These are phyloP conservation scores for Gallinago nigripennis DNA, from an alignment of 2,797 vertebrate species.

Conservation along the genomic window DNA sequence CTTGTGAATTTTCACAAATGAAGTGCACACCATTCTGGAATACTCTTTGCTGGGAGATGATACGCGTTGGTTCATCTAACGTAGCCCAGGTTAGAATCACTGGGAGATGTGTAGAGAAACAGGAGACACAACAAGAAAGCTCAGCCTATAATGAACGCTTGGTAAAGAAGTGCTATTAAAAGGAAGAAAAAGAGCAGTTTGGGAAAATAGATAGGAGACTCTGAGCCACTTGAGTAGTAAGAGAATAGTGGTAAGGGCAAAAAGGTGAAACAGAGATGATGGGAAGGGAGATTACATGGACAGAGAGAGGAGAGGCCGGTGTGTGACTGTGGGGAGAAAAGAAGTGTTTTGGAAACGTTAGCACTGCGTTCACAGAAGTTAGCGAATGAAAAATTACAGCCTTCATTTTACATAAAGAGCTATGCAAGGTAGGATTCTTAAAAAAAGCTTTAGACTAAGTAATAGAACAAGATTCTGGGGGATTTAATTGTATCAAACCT, in stretches of 20 bases:
- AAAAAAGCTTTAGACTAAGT: not conserved
- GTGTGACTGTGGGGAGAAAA: not conserved
- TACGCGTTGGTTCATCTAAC: not conserved
- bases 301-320: not conserved
- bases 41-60: not conserved
- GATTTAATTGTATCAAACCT: not conserved
- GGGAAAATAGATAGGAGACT: not conserved
- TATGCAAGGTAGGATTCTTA: not conserved
- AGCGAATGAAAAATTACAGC: not conserved
- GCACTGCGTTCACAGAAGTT: not conserved
- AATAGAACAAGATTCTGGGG: not conserved
- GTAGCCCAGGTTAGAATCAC: not conserved
- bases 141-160: not conserved
- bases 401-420: not conserved
- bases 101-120: not conserved
- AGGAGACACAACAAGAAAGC: not conserved
- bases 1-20: not conserved
- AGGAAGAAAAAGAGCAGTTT: conserved; percentile 28
- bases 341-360: not conserved
- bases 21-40: not conserved
- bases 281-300: not conserved
- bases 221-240: not conserved
- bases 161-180: not conserved
- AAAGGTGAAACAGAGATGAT: conserved; percentile 27
- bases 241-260: not conserved